Base-by-base conservation (phyloP, 2,888 invertebrate genomes). In the Noctuana brunneofusca region DNA sequence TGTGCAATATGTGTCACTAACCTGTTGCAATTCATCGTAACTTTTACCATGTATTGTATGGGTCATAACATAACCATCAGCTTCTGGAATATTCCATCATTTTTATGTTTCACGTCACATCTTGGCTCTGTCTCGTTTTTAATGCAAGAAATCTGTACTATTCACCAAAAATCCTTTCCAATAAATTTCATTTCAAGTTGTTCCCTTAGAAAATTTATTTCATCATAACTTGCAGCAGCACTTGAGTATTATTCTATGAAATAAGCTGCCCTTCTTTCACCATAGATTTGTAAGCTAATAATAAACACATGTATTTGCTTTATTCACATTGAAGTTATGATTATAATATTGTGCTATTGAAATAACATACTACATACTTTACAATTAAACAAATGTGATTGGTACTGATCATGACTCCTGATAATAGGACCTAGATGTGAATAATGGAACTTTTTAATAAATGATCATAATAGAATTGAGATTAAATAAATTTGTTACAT, bases 1-100 rank as follows among this genome's bases (percentile, higher is more conserved):
- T 90, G 89, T 89, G 87, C 84, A 80, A 85, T 80, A 83, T 85
- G 82, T 88, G 90, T 90, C 87, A 90, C 91, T 91, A 91, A 90
- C 90, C 83, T 73, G 80, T 80, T 71, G 55, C 64, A 70, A 63
- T 65, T 49, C 64, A 68, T 68, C 57, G 67, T 68, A 65, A 67
- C 65, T 56, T 43, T 27, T 54, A 22, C 58, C 38, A 35, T 52
- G 30, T 54, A 67, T 68, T 64, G 48, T 65, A 68, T 53, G 66
- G 75, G 75, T 76, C 78, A 80, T 84, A 79, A 80, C 75, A 80
- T 84, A 79, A 80, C 75, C 74, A 79, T 74, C 68, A 75, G 75
- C 80, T 80, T 65, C 22, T 53, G 54, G 62, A 56, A 54, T 66
- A 67, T 63, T 65, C 66, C 65, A 69, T 66, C 64, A 66, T 68